A percentile compares a stretch with the other conserved stretches of the same genome.
Conservation (phyloP, 92 coral and sea anemone species). For the Virgularia gustaviana region DNA sequence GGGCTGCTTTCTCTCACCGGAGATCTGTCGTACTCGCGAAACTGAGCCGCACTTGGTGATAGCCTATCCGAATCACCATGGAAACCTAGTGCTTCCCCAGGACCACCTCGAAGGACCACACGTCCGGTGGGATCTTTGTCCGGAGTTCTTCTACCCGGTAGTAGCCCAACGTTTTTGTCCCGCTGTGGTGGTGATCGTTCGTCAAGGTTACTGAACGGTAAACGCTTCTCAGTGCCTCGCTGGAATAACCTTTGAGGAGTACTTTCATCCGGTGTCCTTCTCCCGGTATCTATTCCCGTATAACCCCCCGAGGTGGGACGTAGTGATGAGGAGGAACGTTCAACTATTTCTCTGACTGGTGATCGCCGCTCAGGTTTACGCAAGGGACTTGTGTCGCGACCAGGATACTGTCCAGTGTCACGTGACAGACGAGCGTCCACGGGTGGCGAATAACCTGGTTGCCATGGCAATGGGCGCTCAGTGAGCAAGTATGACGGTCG, state of each 20-base stretch:
- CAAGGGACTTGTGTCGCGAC: not conserved
- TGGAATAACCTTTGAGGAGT: not conserved
- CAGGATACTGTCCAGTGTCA: slow-evolving; percentile 7
- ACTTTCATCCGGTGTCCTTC: slow-evolving; percentile 24
- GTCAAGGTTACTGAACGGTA: slow-evolving; percentile 22
- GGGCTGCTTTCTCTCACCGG: slow-evolving; percentile 5
- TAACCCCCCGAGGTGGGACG: not conserved
- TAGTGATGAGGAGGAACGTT: slow-evolving; percentile 6
- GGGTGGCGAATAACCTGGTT: slow-evolving; percentile 23
- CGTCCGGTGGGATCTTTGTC: slow-evolving; percentile 19
- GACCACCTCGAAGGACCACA: not conserved
- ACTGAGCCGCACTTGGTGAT: not conserved
- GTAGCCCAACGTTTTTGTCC: not conserved
- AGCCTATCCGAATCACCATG: slow-evolving; percentile 24
- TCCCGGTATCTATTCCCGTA: not conserved
- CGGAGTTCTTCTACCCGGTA: slow-evolving; percentile 7
- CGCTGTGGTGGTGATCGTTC: slow-evolving; percentile 19
- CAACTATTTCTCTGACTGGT: slow-evolving; percentile 17
- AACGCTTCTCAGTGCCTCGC: not conserved
- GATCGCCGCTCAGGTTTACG: slow-evolving; percentile 19
- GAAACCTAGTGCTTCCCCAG: slow-evolving; percentile 3
- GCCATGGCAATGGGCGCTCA: slow-evolving; percentile 36
- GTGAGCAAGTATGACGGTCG: not conserved
- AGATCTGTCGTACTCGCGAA: slow-evolving; percentile 19
- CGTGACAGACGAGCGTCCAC: not conserved